These are phyloP conservation scores for Drosophila putrida DNA, from an alignment of 2,888 invertebrate species.

Conservation along the genomic window DNA sequence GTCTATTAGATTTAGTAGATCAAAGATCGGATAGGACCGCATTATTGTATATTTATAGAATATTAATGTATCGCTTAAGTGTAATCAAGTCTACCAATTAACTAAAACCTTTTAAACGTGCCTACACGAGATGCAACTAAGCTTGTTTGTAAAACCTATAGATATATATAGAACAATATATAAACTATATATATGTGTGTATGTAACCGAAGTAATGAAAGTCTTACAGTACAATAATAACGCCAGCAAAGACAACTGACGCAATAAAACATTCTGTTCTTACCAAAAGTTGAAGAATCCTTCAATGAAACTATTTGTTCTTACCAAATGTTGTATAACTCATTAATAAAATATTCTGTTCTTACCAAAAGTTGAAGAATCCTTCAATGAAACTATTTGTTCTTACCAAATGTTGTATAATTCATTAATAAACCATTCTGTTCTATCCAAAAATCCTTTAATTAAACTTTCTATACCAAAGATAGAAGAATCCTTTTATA, in stretches of 20 bases:
- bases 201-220: conserved; percentile 1
- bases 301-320: too few species aligned
- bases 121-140: conserved; percentile 54
- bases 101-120: conserved; percentile 61
- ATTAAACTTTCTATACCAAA: too few species aligned
- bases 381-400: too few species aligned
- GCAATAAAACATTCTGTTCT: conserved; percentile 13
- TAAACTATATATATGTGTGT: neutral
- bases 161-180: neutral
- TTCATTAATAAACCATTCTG: too few species aligned
- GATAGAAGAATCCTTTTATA: too few species aligned
- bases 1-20: conserved; percentile 38
- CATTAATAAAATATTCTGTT: too few species aligned
- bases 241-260: conserved; percentile 1
- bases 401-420: too few species aligned
- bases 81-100: conserved; percentile 62
- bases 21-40: neutral
- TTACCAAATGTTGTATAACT: too few species aligned
- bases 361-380: too few species aligned
- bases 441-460: too few species aligned
- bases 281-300: neutral
- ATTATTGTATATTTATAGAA: conserved; percentile 28
- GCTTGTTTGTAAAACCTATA: too few species aligned
- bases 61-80: conserved; percentile 51
- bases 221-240: conserved; percentile 33